A percentile compares a stretch with the other conserved stretches of the same genome.
Evolutionary conservation across 2,113 vertebrate genomes (phyloP).

Genomic region (Dendropsophus ebraccatus): DNA sequence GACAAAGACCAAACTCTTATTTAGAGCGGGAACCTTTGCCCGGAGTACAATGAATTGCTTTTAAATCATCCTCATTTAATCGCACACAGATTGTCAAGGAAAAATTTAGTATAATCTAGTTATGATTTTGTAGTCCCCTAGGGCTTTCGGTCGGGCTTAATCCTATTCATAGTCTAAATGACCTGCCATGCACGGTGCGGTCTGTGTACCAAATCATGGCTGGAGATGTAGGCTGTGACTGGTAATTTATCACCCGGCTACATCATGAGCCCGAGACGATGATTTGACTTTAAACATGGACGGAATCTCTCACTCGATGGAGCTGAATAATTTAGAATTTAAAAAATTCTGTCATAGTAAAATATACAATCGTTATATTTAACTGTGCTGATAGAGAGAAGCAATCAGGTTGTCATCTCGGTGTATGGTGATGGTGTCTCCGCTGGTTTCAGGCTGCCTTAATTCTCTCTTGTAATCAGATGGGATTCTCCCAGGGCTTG

Average conservation of each 20-base stretch:
- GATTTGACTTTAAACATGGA: conserved; percentile 58
- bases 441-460: conserved; percentile 30
- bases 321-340: conserved; percentile 58
- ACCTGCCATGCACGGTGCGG: conserved; percentile 53
- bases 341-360: conserved; percentile 59
- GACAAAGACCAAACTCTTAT: conserved; percentile 51
- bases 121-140: conserved; percentile 51
- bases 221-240: conserved; percentile 56
- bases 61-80: conserved; percentile 59
- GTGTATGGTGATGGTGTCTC: conserved; percentile 25
- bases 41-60: conserved; percentile 43
- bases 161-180: conserved; percentile 60
- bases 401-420: conserved; percentile 53
- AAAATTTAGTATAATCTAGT: conserved; percentile 49
- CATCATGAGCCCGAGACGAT: conserved; percentile 43
- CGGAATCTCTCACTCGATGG: conserved; percentile 48
- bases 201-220: conserved; percentile 57
- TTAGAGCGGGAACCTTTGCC: conserved; percentile 37
- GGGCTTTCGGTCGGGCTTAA: conserved; percentile 57
- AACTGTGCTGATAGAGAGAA: conserved; percentile 54
- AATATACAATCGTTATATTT: conserved; percentile 57
- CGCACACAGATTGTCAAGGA: conserved; percentile 57
- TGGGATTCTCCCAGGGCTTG: conserved; percentile 36
- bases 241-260: conserved; percentile 56
- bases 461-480: conserved; percentile 50